Evolutionary conservation across 2,797 vertebrate genomes (phyloP).

Genomic region (Artibeus lituratus): DNA sequence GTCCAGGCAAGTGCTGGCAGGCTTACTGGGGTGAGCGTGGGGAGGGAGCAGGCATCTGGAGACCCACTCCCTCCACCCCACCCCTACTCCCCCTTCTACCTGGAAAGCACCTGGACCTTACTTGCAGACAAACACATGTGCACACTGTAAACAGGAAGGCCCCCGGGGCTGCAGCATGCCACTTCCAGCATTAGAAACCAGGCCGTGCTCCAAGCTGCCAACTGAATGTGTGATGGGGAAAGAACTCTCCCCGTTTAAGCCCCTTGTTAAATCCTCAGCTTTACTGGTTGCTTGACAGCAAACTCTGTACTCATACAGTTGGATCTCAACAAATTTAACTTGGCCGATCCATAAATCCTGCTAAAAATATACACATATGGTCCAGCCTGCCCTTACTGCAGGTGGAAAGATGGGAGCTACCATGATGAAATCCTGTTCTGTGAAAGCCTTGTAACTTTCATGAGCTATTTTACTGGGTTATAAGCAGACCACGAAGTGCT

Average conservation of each 20-base stretch:
- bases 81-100: neutral
- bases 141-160: neutral
- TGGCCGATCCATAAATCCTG: slow-evolving; percentile 34
- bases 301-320: slow-evolving; percentile 35
- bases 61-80: neutral
- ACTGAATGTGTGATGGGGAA: neutral
- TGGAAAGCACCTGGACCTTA: neutral
- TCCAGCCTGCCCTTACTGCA: neutral
- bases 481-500: slow-evolving; percentile 7
- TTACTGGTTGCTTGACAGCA: slow-evolving; percentile 1
- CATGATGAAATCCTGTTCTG: neutral
- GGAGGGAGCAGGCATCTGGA: neutral
- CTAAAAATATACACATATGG: neutral
- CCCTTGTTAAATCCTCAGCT: slow-evolving; percentile 50
- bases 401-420: neutral
- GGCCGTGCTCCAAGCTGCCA: neutral
- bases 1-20: neutral
- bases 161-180: neutral
- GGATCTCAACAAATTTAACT: slow-evolving; percentile 55
- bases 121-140: neutral
- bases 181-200: slow-evolving; percentile 15
- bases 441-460: slow-evolving; percentile 50
- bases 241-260: neutral
- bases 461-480: slow-evolving; percentile 46
- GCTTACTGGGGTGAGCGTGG: neutral